A percentile compares a stretch with the other conserved stretches of the same genome.
Evolutionary conservation across 2,113 vertebrate genomes (phyloP).

Genomic region (Epinephelus lanceolatus): DNA sequence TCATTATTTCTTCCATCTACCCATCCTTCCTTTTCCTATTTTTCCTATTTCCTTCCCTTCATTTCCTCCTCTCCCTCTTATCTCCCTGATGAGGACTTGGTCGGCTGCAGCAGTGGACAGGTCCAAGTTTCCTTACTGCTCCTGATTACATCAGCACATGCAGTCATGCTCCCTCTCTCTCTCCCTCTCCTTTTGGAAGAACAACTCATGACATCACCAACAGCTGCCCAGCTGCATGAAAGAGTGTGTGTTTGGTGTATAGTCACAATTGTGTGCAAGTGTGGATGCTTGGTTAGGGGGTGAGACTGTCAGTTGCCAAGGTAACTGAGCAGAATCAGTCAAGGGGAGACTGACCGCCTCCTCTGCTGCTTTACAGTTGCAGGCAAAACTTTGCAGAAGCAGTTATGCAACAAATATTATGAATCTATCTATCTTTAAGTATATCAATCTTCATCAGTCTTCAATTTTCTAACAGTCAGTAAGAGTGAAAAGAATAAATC

Average conservation of each 20-base stretch:
- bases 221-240: constrained; percentile 75
- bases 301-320: constrained; percentile 46
- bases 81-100: constrained; percentile 63
- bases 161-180: constrained; percentile 64
- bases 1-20: not conserved
- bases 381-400: constrained; percentile 33
- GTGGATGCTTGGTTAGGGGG: not conserved
- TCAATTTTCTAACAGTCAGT: too few relatives aligned
- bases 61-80: not conserved
- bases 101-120: constrained; percentile 61
- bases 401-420: constrained; percentile 31
- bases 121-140: constrained; percentile 79
- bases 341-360: constrained; percentile 22
- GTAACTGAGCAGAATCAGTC: constrained; percentile 53
- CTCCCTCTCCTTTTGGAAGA: constrained; percentile 56
- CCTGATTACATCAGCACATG: constrained; percentile 84
- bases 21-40: not conserved
- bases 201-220: constrained; percentile 77
- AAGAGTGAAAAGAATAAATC: not conserved
- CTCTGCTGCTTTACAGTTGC: constrained; percentile 15
- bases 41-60: not conserved
- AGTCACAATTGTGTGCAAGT: not conserved
- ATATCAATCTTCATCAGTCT: not conserved
- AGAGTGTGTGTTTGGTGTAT: constrained; percentile 16
- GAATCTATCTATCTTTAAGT: not conserved